These are phyloP conservation scores for Neomonachus schauinslandi DNA, from an alignment of 2,113 vertebrate species.

Conservation along the genomic window DNA sequence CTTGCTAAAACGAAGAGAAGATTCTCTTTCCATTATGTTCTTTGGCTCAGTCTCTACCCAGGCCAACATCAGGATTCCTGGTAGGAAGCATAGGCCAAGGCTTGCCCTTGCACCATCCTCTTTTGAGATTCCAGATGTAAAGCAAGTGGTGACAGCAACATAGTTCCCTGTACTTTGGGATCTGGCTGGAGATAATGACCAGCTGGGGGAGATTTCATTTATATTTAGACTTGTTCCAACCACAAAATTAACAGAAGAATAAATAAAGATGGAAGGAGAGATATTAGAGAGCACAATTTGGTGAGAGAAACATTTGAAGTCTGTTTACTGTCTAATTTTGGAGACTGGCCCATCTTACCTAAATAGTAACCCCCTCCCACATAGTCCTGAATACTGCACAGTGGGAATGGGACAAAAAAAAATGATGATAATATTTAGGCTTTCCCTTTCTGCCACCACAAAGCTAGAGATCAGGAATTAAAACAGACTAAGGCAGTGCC, in stretches of 20 bases:
- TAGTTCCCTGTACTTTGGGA: neutral
- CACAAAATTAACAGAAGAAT: conserved; percentile 70
- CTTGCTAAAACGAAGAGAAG: neutral
- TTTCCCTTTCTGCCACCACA: neutral
- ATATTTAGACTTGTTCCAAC: conserved; percentile 74
- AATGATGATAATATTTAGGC: neutral
- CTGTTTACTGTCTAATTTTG: conserved; percentile 75
- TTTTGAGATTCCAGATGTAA: conserved; percentile 24
- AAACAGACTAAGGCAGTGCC: neutral
- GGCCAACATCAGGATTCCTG: neutral
- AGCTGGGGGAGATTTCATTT: conserved; percentile 57
- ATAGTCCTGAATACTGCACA: neutral
- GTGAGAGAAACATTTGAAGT: conserved; percentile 62
- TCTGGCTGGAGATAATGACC: neutral
- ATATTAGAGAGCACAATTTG: conserved; percentile 73
- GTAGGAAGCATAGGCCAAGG: neutral
- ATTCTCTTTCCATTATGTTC: neutral
- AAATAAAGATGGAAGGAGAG: conserved; percentile 76
- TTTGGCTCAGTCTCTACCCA: neutral
- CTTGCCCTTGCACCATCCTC: neutral
- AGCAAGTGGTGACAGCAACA: conserved; percentile 21
- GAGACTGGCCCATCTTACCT: conserved; percentile 52
- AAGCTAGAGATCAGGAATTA: neutral
- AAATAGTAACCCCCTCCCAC: conserved; percentile 25
- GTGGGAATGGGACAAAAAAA: neutral